Evolutionary conservation across 2,888 invertebrate genomes (phyloP).

Genomic region (Gymnosoma rotundatum): DNA sequence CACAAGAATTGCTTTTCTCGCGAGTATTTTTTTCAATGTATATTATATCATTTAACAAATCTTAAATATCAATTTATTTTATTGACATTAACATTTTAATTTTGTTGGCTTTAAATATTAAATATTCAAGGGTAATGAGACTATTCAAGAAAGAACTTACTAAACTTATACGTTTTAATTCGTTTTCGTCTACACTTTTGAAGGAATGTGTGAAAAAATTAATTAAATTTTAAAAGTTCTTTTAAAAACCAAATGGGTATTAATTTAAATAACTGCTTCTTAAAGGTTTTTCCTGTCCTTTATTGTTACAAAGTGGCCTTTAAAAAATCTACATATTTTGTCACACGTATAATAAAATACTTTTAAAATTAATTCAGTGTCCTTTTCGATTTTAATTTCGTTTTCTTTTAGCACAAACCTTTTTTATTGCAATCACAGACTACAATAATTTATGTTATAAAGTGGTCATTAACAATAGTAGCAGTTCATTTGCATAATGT

Average conservation of each 20-base stretch:
- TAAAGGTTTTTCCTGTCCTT: slow-evolving; percentile 39
- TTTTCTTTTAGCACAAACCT: not conserved
- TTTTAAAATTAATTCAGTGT: slow-evolving; percentile 49
- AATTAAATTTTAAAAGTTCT: too few relatives aligned
- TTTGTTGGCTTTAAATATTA: too few relatives aligned
- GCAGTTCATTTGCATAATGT: slow-evolving; percentile 59
- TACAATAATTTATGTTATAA: slow-evolving; percentile 59
- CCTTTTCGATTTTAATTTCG: slow-evolving; percentile 28
- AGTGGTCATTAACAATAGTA: slow-evolving; percentile 52
- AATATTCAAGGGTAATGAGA: too few relatives aligned
- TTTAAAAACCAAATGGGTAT: not conserved
- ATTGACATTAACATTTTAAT: too few relatives aligned
- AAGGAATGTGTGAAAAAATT: not conserved
- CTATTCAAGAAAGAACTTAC: too few relatives aligned
- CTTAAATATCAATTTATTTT: too few relatives aligned
- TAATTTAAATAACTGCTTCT: slow-evolving; percentile 39
- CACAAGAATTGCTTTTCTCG: too few relatives aligned
- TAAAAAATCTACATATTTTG: slow-evolving; percentile 51
- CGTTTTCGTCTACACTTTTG: too few relatives aligned
- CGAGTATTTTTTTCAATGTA: too few relatives aligned
- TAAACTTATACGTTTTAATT: too few relatives aligned
- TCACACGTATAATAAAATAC: slow-evolving; percentile 37
- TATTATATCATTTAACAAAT: too few relatives aligned
- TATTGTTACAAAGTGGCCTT: slow-evolving; percentile 27
- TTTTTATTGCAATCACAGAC: slow-evolving; percentile 32